These are phyloP conservation scores for Drosophila nikananu DNA, from an alignment of 1,140 invertebrate genomes.

Conservation along the genomic window DNA sequence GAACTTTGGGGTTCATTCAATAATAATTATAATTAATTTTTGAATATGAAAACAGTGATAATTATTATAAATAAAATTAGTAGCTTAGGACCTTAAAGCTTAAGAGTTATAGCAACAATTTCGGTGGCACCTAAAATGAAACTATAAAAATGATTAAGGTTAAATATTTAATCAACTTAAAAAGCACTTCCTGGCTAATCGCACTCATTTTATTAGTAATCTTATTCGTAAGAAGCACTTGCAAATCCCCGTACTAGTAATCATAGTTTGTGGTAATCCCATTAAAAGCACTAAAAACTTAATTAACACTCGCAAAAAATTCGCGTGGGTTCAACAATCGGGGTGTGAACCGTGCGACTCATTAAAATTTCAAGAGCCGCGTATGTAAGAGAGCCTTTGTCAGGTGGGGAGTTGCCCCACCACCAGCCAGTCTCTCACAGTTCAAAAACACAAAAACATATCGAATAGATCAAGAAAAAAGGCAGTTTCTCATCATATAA, in stretches of 20 bases:
- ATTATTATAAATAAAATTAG: too few species aligned
- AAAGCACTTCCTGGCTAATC: background rate
- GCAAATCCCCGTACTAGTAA: background rate
- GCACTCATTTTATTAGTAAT: background rate
- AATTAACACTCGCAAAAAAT: conserved; percentile 10
- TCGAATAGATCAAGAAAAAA: conserved; percentile 17
- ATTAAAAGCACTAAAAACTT: conserved; percentile 9
- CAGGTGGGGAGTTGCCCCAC: conserved; percentile 7
- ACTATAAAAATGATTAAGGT: background rate
- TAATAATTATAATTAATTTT: too few species aligned
- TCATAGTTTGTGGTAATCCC: conserved; percentile 1
- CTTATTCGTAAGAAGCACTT: background rate
- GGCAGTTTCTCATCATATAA: conserved; percentile 74
- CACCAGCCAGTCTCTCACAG: conserved; percentile 11
- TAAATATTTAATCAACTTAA: background rate
- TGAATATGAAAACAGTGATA: too few species aligned
- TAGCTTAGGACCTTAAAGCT: too few species aligned
- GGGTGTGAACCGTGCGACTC: conserved; percentile 50
- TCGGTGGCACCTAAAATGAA: background rate
- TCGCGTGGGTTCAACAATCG: conserved; percentile 52
- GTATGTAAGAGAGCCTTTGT: conserved; percentile 18
- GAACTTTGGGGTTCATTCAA: too few species aligned
- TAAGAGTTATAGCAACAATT: background rate
- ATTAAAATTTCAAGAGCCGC: conserved; percentile 52
- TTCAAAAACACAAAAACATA: conserved; percentile 10